These are phyloP conservation scores for Gallinago paraguaiae DNA, from an alignment of 2,113 vertebrate genomes.

Conservation along the genomic window DNA sequence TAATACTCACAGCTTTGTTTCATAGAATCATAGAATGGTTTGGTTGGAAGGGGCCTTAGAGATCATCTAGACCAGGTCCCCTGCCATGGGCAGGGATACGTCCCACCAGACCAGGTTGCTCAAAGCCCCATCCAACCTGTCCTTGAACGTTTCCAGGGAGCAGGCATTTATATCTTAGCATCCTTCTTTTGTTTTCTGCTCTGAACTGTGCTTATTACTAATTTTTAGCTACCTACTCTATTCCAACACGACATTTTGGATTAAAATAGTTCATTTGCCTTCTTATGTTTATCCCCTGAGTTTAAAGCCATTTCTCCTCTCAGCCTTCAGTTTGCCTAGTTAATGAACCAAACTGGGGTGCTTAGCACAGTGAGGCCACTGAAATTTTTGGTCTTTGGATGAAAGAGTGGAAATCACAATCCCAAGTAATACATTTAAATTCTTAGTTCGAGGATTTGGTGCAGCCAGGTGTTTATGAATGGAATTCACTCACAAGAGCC, in stretches of 20 bases:
- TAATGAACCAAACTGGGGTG: neutral
- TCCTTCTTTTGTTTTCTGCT: neutral
- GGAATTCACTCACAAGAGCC: neutral
- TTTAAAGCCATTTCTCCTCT: neutral
- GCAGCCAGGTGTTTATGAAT: neutral
- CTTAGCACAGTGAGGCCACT: neutral
- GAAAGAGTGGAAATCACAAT: neutral
- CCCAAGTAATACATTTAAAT: neutral
- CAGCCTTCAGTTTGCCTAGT: neutral
- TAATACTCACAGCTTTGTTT: neutral
- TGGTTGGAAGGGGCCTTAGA: neutral
- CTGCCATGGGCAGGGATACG: neutral
- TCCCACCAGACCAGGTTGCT: neutral
- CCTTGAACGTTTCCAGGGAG: neutral
- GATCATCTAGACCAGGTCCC: neutral
- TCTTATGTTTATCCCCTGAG: neutral
- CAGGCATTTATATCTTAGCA: neutral
- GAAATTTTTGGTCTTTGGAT: neutral
- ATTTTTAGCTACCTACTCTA: neutral
- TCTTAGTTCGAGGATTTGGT: neutral
- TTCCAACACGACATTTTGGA: neutral
- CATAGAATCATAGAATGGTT: neutral
- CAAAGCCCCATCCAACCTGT: neutral
- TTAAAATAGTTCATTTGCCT: neutral
- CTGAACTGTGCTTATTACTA: neutral